A percentile compares a stretch with the other conserved stretches of the same genome.
Conservation (phyloP, 2,113 vertebrate genomes). For the Pseudopipra pipra region DNA sequence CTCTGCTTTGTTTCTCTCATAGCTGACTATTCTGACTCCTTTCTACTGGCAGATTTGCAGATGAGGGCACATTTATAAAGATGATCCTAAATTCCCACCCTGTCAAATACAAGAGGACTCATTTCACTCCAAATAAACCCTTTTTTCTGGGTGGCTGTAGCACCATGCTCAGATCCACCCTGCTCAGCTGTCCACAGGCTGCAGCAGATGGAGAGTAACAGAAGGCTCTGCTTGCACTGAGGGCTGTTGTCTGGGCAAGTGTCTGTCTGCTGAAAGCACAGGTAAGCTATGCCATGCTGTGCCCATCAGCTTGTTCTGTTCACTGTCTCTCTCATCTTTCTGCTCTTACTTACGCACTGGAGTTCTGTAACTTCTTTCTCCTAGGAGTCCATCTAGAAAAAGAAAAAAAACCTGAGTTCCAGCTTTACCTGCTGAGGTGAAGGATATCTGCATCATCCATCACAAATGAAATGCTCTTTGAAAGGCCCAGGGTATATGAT, state of each 20-base stretch:
- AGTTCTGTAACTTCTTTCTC: constrained; percentile 73
- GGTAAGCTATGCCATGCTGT: constrained; percentile 34
- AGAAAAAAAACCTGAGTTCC: not conserved
- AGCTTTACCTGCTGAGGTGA: not conserved
- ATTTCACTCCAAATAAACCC: constrained; percentile 25
- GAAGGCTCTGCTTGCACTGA: constrained; percentile 50
- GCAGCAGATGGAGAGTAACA: constrained; percentile 59
- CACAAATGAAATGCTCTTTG: not conserved
- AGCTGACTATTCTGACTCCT: constrained; percentile 24
- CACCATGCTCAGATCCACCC: constrained; percentile 4
- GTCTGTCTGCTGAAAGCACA: constrained; percentile 39
- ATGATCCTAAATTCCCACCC: constrained; percentile 38
- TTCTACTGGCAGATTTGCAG: constrained; percentile 19
- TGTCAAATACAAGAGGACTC: constrained; percentile 21
- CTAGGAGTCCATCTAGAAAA: constrained; percentile 65
- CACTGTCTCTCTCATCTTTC: not conserved
- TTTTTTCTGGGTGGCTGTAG: constrained; percentile 23
- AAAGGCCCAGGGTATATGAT: not conserved
- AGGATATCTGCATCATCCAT: not conserved
- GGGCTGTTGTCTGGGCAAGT: constrained; percentile 37
- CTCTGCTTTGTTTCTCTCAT: constrained; percentile 36
- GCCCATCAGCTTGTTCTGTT: not conserved
- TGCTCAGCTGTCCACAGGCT: constrained; percentile 43
- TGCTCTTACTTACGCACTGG: constrained; percentile 69
- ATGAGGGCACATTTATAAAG: constrained; percentile 14